phyloP scores from a whole-genome alignment of 2,888 invertebrate genomes.

The Nomada hirtipes region DNA sequence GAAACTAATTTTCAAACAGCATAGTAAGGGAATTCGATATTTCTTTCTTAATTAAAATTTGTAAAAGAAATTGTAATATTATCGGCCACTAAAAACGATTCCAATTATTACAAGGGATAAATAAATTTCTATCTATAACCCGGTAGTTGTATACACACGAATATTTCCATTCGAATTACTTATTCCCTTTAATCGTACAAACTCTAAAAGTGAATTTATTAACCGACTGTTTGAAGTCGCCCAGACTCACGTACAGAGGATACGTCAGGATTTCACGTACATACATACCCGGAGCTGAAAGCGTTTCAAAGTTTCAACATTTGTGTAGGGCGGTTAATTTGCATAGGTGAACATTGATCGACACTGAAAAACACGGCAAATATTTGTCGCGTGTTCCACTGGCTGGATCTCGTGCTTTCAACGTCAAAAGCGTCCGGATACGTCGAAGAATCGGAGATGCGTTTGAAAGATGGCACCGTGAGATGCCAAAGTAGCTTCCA shows the following conservation, averaged over 20 bases:
- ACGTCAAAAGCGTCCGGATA: constrained; percentile 5
- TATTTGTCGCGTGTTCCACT: constrained; percentile 19
- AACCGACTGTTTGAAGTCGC: not conserved
- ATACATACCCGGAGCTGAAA: not conserved
- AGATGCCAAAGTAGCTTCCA: not conserved
- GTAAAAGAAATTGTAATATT: no score
- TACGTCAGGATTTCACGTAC: not conserved
- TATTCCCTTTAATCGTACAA: not conserved
- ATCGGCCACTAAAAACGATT: not conserved
- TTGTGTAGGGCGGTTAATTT: constrained; percentile 19
- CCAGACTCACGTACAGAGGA: not conserved
- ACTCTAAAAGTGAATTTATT: not conserved
- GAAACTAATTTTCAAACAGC: no score
- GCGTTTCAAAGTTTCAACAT: constrained; percentile 23
- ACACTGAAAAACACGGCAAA: constrained; percentile 20
- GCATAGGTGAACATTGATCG: constrained; percentile 28
- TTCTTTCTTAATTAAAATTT: no score
- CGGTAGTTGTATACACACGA: not conserved
- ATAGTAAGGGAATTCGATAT: no score
- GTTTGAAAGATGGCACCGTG: no score
- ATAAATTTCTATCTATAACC: not conserved
- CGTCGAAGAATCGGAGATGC: not conserved
- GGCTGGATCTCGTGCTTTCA: not conserved
- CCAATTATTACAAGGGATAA: not conserved
- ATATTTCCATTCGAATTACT: not conserved